Evolutionary conservation across 2,888 invertebrate species (phyloP), one percentile per base, ranked within the genome.

Genomic region (Netelia fuscicornis): DNA sequence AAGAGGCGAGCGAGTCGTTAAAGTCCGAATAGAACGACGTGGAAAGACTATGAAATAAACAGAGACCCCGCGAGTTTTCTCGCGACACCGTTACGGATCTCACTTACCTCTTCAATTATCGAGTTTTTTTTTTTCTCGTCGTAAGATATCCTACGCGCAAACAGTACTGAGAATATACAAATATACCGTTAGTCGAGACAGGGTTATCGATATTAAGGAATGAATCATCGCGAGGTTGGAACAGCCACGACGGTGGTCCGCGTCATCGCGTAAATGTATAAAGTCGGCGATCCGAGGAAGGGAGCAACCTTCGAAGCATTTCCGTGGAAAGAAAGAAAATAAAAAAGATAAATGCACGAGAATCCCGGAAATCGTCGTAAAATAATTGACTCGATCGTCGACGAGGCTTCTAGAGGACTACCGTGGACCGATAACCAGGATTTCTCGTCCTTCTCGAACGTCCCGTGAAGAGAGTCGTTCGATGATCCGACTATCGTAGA

Each of bases 1-100:
- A 70, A 75, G 71, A 67, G 70, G 71, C 75, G 11, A 44, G 17
- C 13, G 25, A 75, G 82, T 82, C 85, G 85, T 85, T 85, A 76
- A 79, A 85, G 75, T 79, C 79, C 62, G 76, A 67, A 70, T 74
- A 60, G 56, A 70, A 67, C 65, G 81, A 78, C 74, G 68, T 17
- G 48, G 54, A 42, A 72, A 25, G 58, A 72, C 56, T 71, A 54
- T 64, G 25, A 17, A 52, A 42, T 25, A 37, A 62, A 62, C 13
- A 54, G 20, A 64, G 70, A 54, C 6, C 6, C 65, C 56, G 48
- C 44, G 48, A 20, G 20, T 64, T 42, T 42, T 25, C 64, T 56
- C 68, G 62, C 65, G 44, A 70, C 68, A 74, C 79, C 83, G 75
- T 75, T 83, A 75, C 17, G 67, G 54, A 56, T 68, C 62, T 42